phyloP scores from a whole-genome alignment of 2,797 vertebrate species.

The Enteromius mattozi region DNA sequence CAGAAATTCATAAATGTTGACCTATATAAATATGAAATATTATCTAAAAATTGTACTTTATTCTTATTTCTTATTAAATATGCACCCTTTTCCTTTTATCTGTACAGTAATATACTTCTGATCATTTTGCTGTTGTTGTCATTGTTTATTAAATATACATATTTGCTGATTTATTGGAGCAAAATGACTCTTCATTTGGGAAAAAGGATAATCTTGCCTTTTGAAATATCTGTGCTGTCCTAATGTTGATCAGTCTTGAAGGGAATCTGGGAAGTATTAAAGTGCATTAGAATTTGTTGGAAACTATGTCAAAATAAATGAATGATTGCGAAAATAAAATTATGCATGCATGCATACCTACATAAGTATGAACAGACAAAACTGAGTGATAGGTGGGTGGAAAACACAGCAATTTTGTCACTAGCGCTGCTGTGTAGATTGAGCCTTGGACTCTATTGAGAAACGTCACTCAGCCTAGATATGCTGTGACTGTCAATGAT shows the following conservation, averaged over 20 bases:
- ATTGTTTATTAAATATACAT: slow-evolving; percentile 22
- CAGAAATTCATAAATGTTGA: not conserved
- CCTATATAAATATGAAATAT: not conserved
- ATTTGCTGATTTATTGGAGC: not conserved
- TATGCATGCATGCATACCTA: not conserved
- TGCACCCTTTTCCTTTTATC: not conserved
- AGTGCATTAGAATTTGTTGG: not conserved
- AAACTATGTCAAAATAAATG: not conserved
- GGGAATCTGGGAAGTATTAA: not conserved
- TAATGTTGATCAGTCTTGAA: not conserved
- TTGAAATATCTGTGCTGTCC: not conserved
- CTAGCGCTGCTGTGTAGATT: not conserved
- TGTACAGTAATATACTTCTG: slow-evolving; percentile 13
- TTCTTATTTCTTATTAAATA: not conserved
- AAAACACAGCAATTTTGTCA: not conserved
- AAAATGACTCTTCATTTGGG: not conserved
- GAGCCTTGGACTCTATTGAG: slow-evolving; percentile 25
- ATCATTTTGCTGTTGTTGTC: not conserved
- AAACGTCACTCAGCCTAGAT: slow-evolving; percentile 15
- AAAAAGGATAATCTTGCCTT: not conserved
- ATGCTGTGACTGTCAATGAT: not conserved
- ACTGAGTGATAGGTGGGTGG: not conserved
- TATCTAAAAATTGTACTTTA: not conserved
- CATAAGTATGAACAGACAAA: not conserved
- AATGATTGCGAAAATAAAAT: not conserved